Evolutionary conservation across 2,888 invertebrate species (phyloP).

Genomic region (Macrophya alboannulata): DNA sequence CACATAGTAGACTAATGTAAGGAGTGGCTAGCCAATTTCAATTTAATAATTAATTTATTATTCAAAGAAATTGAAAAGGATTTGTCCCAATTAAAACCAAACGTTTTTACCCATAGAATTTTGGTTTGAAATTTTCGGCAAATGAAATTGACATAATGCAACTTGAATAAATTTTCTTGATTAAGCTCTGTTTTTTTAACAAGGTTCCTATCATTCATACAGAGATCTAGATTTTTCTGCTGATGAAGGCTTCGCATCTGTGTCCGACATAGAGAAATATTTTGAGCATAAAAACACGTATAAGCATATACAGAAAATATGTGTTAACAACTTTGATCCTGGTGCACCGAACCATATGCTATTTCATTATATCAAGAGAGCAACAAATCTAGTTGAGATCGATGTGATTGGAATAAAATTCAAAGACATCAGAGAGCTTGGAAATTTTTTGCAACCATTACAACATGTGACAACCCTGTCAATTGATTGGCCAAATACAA

Average conservation of each 20-base stretch:
- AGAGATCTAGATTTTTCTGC: background rate
- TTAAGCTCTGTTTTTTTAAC: background rate
- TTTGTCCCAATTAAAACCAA: too few relatives aligned
- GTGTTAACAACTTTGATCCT: background rate
- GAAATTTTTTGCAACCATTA: background rate
- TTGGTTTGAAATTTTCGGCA: too few relatives aligned
- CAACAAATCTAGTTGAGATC: conserved; percentile 5
- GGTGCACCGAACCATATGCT: background rate
- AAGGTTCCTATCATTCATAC: background rate
- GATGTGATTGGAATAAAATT: background rate
- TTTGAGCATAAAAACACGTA: conserved; percentile 5
- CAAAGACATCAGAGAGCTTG: background rate
- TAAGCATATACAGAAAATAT: conserved; percentile 1
- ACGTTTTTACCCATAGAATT: too few relatives aligned
- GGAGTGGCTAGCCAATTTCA: too few relatives aligned
- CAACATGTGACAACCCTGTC: background rate
- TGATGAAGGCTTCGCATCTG: background rate
- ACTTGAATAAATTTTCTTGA: too few relatives aligned
- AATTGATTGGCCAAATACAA: background rate
- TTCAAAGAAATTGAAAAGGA: too few relatives aligned
- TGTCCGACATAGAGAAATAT: conserved; percentile 1
- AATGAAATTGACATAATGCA: too few relatives aligned
- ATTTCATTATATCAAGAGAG: background rate
- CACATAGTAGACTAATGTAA: too few relatives aligned
- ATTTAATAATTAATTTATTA: too few relatives aligned